phyloP scores from a whole-genome alignment of 2,888 invertebrate genomes.

The Tiphia femorata region DNA sequence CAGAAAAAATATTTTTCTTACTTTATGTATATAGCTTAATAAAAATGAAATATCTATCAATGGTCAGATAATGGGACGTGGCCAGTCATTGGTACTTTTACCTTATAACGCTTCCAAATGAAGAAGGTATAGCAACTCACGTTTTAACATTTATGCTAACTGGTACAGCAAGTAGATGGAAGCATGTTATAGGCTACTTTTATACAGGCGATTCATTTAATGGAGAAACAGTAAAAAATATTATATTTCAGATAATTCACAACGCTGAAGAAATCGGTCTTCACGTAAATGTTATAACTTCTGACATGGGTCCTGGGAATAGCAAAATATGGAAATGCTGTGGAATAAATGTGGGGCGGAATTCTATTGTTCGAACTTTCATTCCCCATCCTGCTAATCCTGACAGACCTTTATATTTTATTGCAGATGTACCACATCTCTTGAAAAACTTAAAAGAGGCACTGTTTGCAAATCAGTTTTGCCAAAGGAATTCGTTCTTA shows the following conservation, averaged over 20 bases:
- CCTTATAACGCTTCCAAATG: no score
- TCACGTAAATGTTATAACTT: no score
- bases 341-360: not conserved
- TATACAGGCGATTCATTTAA: not conserved
- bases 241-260: not conserved
- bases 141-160: no score
- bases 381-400: not conserved
- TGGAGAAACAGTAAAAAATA: not conserved
- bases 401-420: not conserved
- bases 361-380: not conserved
- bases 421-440: conserved; percentile 5
- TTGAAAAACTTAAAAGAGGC: conserved; percentile 1
- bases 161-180: not conserved
- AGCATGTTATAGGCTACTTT: not conserved
- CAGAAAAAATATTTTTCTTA: no score
- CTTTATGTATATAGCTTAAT: no score
- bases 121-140: not conserved
- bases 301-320: no score
- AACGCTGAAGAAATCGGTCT: no score
- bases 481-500: not conserved
- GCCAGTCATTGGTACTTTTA: no score
- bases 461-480: not conserved
- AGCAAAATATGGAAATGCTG: not conserved
- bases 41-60: no score
- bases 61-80: no score